Base-by-base conservation (phyloP, 2,888 invertebrate species). In the Leucania comma region DNA sequence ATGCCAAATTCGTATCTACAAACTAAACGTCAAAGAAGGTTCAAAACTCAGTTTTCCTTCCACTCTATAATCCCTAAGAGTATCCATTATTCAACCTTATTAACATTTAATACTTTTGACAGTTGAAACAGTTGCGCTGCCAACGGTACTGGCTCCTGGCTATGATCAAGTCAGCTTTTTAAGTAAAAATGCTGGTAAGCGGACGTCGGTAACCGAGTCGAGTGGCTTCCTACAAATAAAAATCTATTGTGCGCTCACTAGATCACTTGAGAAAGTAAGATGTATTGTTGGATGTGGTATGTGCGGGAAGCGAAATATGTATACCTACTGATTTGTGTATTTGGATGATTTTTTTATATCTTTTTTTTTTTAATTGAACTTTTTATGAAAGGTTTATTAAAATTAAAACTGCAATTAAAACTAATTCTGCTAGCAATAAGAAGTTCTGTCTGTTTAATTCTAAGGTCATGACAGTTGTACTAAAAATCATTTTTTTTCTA, bases 221-320 rank as follows among this genome's bases (percentile, higher is more conserved):
- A 93, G 92, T 91, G 90, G 91, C 89, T 91, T 89, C 91, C 90
- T 90, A 91, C 90, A 91, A 91, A 92, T 93, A 93, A 93, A 93
- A 94, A 91, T 91, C 92, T 91, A 93, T 94, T 94, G 92, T 93
- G 88, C 85, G 87, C 86, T 84, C 79, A 80, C 73, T 73, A 86
- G 85, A 78, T 81, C 83, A 87, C 82, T 83, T 84, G 78, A 70
- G 24, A 60, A 68, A 66, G 24, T 59, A 69, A 22, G 60, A 0
- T 48, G 66, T 63, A 63, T 24, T 2, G 64, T 86, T 86, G 85
- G 90, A 92, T 85, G 68, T 32, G 88, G 86, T 38, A 82, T 67
- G 2, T 20, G 10, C 8, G 14, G 4, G 0, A 51, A 9, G 14
- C 0, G 5, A 24, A 61, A 9, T 0, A 32, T 14, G n/a, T n/a